Conservation (phyloP, 2,797 vertebrate genomes). For the Bovichtus variegatus region DNA sequence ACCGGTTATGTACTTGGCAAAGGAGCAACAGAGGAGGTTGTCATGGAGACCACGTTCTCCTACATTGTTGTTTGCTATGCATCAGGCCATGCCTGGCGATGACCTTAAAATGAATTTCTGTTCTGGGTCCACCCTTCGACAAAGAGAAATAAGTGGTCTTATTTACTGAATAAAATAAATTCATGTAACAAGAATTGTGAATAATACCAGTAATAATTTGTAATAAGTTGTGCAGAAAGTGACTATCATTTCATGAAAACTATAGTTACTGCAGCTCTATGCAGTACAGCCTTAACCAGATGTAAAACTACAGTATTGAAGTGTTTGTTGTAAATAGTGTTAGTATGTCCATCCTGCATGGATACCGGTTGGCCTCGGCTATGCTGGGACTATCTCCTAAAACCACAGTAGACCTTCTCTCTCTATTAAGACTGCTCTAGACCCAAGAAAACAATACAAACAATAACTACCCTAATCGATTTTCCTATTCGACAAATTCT, state of each 20-base stretch:
- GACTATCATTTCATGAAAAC: slow-evolving; percentile 87
- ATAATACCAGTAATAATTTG: slow-evolving; percentile 83
- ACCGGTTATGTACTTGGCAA: slow-evolving; percentile 48
- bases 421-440: slow-evolving; percentile 61
- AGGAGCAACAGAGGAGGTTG: slow-evolving; percentile 70
- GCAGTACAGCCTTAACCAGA: slow-evolving; percentile 88
- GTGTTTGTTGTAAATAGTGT: slow-evolving; percentile 94
- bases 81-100: slow-evolving; percentile 84
- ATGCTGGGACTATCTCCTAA: slow-evolving; percentile 63
- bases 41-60: slow-evolving; percentile 72
- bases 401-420: slow-evolving; percentile 63
- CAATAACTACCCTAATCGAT: slow-evolving; percentile 1
- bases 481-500: slow-evolving; percentile 42
- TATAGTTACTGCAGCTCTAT: slow-evolving; percentile 82
- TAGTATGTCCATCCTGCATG: slow-evolving; percentile 90
- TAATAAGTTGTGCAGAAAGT: slow-evolving; percentile 85
- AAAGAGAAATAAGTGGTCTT: slow-evolving; percentile 88
- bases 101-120: slow-evolving; percentile 80
- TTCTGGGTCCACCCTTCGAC: slow-evolving; percentile 80
- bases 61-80: slow-evolving; percentile 87
- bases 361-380: slow-evolving; percentile 78
- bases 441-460: slow-evolving; percentile 62
- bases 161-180: slow-evolving; percentile 81
- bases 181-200: slow-evolving; percentile 80
- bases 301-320: slow-evolving; percentile 82